Evolutionary conservation across 2,888 invertebrate genomes (phyloP).

Genomic region (Drosophila lutescens): DNA sequence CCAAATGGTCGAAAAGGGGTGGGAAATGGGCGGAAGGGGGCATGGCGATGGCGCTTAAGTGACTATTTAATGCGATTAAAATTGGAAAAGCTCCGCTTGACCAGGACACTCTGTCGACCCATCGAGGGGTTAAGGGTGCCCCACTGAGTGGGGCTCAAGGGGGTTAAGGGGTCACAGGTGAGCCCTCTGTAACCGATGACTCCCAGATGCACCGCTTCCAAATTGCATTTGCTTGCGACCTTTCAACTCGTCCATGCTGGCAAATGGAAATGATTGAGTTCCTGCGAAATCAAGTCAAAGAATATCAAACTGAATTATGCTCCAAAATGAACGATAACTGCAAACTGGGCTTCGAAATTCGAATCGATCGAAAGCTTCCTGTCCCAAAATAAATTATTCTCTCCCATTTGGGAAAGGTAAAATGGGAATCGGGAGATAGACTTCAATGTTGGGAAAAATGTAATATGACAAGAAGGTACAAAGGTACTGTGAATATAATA

Average conservation of each 20-base stretch:
- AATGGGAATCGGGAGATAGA: neutral
- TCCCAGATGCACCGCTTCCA: slow-evolving; percentile 29
- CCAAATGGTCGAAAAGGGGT: neutral
- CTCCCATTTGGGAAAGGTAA: neutral
- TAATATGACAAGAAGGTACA: neutral
- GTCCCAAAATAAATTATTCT: slow-evolving; percentile 1
- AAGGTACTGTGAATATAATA: too few species aligned
- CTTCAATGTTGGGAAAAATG: neutral
- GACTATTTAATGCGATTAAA: slow-evolving; percentile 74
- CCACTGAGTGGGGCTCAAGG: neutral
- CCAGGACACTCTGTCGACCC: slow-evolving; percentile 24
- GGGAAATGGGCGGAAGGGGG: neutral
- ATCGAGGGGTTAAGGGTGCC: neutral
- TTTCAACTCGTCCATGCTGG: slow-evolving; percentile 10
- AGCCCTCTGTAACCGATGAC: slow-evolving; percentile 5
- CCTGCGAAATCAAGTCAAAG: slow-evolving; percentile 27
- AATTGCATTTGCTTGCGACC: slow-evolving; percentile 34
- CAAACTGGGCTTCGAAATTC: slow-evolving; percentile 5
- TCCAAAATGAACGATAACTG: slow-evolving; percentile 1
- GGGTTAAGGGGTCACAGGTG: slow-evolving; percentile 13
- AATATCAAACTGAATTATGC: slow-evolving; percentile 29
- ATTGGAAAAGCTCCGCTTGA: slow-evolving; percentile 58
- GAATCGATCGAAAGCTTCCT: slow-evolving; percentile 2
- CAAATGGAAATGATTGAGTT: slow-evolving; percentile 35
- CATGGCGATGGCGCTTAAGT: slow-evolving; percentile 31